A percentile compares a stretch with the other conserved stretches of the same genome.
These are phyloP conservation scores for Tenthredo scrophulariae DNA, from an alignment of 2,888 invertebrate genomes.

Conservation along the genomic window DNA sequence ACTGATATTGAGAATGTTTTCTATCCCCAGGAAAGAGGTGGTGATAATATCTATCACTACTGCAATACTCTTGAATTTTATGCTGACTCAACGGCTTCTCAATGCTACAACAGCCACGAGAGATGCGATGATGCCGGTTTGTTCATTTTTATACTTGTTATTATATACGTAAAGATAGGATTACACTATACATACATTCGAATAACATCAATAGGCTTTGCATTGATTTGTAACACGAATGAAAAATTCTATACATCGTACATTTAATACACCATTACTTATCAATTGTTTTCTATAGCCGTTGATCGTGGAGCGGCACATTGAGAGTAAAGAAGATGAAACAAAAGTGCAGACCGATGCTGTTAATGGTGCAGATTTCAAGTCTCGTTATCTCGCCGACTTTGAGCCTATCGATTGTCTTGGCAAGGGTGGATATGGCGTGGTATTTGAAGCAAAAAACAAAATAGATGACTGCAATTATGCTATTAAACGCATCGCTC, in stretches of 20 bases:
- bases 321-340: constrained; percentile 66
- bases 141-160: constrained; percentile 36
- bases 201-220: background rate
- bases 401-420: constrained; percentile 91
- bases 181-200: background rate
- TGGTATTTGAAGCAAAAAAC: constrained; percentile 96
- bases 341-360: constrained; percentile 71
- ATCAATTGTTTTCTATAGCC: constrained; percentile 63
- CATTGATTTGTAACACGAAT: background rate
- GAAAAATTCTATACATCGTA: constrained; percentile 1
- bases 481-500: constrained; percentile 95
- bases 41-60: constrained; percentile 87
- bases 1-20: constrained; percentile 43
- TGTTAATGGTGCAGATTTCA: constrained; percentile 69
- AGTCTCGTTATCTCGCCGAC: constrained; percentile 88
- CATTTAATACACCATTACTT: constrained; percentile 47
- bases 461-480: constrained; percentile 96
- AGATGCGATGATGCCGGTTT: constrained; percentile 70
- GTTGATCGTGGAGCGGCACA: constrained; percentile 70
- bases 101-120: constrained; percentile 66
- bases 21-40: constrained; percentile 85
- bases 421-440: constrained; percentile 96
- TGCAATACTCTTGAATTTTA: constrained; percentile 85
- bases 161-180: background rate
- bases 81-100: constrained; percentile 80